Percentiles rank a stretch among this genome's conserved stretches.
Evolutionary conservation across 2,113 vertebrate genomes (phyloP).

Genomic region (Ranitomeya imitator): DNA sequence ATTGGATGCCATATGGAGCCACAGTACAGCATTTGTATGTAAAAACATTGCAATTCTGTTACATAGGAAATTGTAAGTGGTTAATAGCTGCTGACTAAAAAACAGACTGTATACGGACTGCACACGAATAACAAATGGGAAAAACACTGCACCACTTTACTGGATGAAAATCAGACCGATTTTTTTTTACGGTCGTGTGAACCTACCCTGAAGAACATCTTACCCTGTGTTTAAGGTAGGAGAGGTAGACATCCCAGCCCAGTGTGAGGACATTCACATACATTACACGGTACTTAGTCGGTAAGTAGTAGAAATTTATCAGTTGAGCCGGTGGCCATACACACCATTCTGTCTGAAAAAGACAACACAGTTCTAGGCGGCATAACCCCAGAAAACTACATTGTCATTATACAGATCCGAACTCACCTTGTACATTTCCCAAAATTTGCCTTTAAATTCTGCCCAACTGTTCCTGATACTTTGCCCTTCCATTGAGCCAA

Average conservation of each 20-base stretch:
- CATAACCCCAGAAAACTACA: neutral
- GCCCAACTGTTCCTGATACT: conserved; percentile 69
- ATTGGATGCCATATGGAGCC: too few species aligned
- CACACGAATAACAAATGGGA: too few species aligned
- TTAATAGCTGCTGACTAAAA: too few species aligned
- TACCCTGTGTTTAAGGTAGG: conserved; percentile 90
- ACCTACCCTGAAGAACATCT: conserved; percentile 53
- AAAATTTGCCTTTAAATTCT: conserved; percentile 88
- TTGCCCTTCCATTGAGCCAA: conserved; percentile 81
- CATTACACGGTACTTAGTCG: conserved; percentile 79
- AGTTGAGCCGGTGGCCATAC: conserved; percentile 87
- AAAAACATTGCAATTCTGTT: too few species aligned
- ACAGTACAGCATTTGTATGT: too few species aligned
- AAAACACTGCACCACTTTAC: too few species aligned
- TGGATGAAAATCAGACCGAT: too few species aligned
- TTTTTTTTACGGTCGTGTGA: too few species aligned
- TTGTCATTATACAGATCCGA: neutral
- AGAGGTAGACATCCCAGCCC: conserved; percentile 93
- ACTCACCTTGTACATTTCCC: conserved; percentile 88
- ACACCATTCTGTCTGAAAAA: conserved; percentile 81
- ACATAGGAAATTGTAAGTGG: too few species aligned
- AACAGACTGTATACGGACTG: too few species aligned
- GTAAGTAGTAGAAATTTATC: conserved; percentile 89
- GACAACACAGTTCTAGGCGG: neutral
- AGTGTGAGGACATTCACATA: conserved; percentile 87